Evolutionary conservation across 2,888 invertebrate genomes (phyloP).

Genomic region (Ganaspis brasiliensis): DNA sequence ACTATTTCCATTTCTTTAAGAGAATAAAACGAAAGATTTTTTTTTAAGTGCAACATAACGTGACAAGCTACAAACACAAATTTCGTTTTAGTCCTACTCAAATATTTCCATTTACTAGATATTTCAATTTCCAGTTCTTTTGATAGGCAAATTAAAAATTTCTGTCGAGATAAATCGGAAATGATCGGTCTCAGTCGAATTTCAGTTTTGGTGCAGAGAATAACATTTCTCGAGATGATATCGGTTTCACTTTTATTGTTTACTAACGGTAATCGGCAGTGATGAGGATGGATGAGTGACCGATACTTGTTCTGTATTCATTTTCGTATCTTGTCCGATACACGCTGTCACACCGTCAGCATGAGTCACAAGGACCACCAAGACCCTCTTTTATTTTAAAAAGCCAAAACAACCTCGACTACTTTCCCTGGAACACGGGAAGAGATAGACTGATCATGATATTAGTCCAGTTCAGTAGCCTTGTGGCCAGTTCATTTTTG

Average conservation of each 20-base stretch:
- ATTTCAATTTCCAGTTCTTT: neutral
- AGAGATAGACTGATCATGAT: constrained; percentile 55
- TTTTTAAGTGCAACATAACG: too few species aligned
- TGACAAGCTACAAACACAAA: constrained; percentile 14
- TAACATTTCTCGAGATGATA: constrained; percentile 10
- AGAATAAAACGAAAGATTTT: too few species aligned
- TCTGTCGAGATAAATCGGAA: constrained; percentile 38
- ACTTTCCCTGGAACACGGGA: constrained; percentile 34
- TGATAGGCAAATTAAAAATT: constrained; percentile 30
- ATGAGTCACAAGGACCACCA: constrained; percentile 65
- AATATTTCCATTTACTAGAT: constrained; percentile 3
- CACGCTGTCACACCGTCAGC: constrained; percentile 48
- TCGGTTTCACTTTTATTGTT: constrained; percentile 44
- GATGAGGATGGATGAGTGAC: constrained; percentile 61
- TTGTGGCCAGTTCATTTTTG: constrained; percentile 58
- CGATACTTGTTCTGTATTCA: constrained; percentile 47
- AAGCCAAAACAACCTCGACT: constrained; percentile 48
- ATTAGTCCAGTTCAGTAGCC: constrained; percentile 67
- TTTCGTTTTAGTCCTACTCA: constrained; percentile 1
- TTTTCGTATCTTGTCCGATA: constrained; percentile 56
- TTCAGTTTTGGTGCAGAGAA: neutral
- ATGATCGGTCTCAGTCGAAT: constrained; percentile 24
- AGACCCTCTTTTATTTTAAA: constrained; percentile 54
- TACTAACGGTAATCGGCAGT: constrained; percentile 52
- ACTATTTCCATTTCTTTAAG: too few species aligned